Base-by-base conservation (phyloP, 2,888 invertebrate genomes). In the Caenorhabditis zanzibari region DNA sequence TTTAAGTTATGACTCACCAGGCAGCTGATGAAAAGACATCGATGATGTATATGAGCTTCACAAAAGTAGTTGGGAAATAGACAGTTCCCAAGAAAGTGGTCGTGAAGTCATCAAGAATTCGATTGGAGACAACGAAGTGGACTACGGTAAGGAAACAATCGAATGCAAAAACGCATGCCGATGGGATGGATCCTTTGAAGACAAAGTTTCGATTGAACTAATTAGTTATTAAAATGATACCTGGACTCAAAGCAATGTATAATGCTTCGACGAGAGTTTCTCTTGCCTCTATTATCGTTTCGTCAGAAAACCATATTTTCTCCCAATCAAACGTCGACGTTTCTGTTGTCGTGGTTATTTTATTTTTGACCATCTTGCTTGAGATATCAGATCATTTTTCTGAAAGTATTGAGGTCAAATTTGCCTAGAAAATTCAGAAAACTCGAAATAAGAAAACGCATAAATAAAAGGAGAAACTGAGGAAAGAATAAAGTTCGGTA, bases 31-130 rank as follows among this genome's bases (percentile, higher is more conserved):
- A 41, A n/a, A 83, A 54, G 14, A 41, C 75, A 16, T 79, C 64
- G 14, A 64, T 68, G 41, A 83, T 22, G 49, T 80, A 80, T 35
- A 71, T 32, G 6, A 75, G 0, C 41, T 83, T 83, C 24, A 80
- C 71, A 24, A 83, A 52, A 7, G 64, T 73, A 22, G 75, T 68
- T 19, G 83, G 83, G 26, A 80, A 76, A 49, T 83, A 83, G 35
- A 83, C 80, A 41, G 69, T 83, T 49, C 75, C 71, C 24, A 83
- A 44, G 38, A 80, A 83, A 14, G 75, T 72, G 16, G 83, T 83
- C n/a, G 83, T 80, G 44, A 83, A 83, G 32, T 83, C 83, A 49
- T 73, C 56, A 6, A 64, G 58, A 26, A 83, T 79, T 32, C 59
- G 71, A 56, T 63, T 68, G 47, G 83, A 83, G 32, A 83, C 66